Conservation (phyloP, 2,888 invertebrate genomes). For the Emmelina monodactyla region DNA sequence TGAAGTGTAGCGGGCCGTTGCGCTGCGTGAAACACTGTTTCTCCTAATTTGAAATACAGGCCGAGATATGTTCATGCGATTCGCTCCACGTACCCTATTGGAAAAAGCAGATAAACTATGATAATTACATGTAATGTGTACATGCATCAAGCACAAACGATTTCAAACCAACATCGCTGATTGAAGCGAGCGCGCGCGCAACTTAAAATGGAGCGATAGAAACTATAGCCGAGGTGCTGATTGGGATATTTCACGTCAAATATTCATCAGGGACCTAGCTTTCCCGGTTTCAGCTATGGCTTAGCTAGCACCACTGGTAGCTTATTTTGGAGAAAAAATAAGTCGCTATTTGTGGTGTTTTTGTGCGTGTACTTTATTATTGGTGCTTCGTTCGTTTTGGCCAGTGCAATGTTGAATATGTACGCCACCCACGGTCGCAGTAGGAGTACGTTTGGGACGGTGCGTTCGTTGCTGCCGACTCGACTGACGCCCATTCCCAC, state of each 20-base stretch:
- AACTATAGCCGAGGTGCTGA: conserved; percentile 41
- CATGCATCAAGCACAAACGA: conserved; percentile 31
- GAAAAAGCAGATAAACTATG: conserved; percentile 61
- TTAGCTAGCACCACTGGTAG: conserved; percentile 28
- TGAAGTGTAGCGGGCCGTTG: conserved; percentile 42
- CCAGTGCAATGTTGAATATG: conserved; percentile 42
- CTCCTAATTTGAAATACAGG: conserved; percentile 38
- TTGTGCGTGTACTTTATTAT: conserved; percentile 6
- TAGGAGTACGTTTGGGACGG: conserved; percentile 50
- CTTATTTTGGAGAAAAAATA: conserved; percentile 54
- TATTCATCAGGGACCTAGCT: conserved; percentile 42
- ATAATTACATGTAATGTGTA: conserved; percentile 52
- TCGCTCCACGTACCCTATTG: conserved; percentile 54
- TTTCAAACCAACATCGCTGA: not conserved
- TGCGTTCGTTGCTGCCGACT: conserved; percentile 41
- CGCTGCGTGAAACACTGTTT: conserved; percentile 42
- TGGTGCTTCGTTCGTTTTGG: conserved; percentile 14
- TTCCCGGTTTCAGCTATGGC: too few relatives aligned
- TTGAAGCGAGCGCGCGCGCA: not conserved
- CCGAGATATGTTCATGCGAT: conserved; percentile 43
- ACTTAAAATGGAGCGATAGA: too few relatives aligned
- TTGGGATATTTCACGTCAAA: conserved; percentile 41
- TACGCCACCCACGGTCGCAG: conserved; percentile 39
- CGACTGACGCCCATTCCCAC: conserved; percentile 35
- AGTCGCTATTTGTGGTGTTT: conserved; percentile 18